phyloP scores from a whole-genome alignment of 2,797 vertebrate species.

The Chrosomus eos region DNA sequence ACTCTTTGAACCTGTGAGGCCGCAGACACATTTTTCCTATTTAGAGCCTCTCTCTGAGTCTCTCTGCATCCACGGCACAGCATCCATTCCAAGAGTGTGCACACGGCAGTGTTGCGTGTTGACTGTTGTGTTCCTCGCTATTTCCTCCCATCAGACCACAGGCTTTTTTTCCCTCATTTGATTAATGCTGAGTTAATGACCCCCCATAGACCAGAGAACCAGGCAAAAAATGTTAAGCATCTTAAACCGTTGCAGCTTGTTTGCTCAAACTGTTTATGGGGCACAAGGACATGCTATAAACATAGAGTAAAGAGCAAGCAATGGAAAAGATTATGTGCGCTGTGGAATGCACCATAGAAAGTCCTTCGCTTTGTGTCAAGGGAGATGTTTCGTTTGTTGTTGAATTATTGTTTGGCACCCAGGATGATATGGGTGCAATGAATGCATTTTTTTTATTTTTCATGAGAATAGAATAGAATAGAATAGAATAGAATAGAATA shows the following conservation, averaged over 20 bases:
- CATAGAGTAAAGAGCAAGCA: conserved; percentile 50
- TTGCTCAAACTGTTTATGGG: conserved; percentile 58
- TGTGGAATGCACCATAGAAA: conserved; percentile 42
- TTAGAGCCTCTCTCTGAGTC: conserved; percentile 42
- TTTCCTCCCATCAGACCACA: conserved; percentile 59
- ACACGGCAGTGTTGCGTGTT: conserved; percentile 51
- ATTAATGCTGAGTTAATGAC: conserved; percentile 66
- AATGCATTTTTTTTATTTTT: background rate
- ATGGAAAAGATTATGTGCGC: conserved; percentile 51
- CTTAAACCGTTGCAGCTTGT: conserved; percentile 64
- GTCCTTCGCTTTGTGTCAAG: conserved; percentile 11
- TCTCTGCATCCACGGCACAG: conserved; percentile 41
- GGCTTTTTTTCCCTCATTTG: conserved; percentile 50
- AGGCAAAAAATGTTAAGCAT: conserved; percentile 63
- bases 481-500: background rate
- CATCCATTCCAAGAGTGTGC: conserved; percentile 45
- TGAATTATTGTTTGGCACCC: conserved; percentile 9
- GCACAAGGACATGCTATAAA: conserved; percentile 56
- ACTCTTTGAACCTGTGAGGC: conserved; percentile 51
- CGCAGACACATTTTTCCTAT: conserved; percentile 51
- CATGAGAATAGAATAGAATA: too few relatives aligned
- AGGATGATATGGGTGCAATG: background rate
- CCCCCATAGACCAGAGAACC: conserved; percentile 58
- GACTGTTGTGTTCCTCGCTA: conserved; percentile 53
- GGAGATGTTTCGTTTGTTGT: conserved; percentile 3